Base-by-base conservation (phyloP, 2,888 invertebrate genomes). In the Sepiola atlantica region DNA sequence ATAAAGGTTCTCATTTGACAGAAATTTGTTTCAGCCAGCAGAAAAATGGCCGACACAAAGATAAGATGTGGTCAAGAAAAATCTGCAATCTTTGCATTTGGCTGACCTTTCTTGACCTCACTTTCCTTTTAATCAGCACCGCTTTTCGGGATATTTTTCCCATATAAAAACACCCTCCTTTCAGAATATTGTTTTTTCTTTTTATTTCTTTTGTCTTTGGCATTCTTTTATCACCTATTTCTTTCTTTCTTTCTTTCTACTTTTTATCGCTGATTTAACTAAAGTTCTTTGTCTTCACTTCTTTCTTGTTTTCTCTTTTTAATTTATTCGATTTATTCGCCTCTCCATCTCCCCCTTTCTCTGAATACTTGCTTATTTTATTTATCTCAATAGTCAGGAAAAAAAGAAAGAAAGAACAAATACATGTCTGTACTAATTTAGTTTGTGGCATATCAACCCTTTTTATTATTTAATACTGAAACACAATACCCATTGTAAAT, bases 1-100 rank as follows among this genome's bases (percentile, higher is more conserved):
- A 77, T 77, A 77, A 77, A 77, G 77, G n/a, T 77, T 77, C 77
- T 77, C 77, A 77, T 77, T 77, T 77, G 77, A 77, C 77, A n/a
- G 77, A 77, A 77, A 77, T 77, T 77, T 77, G 77, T 77, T 77
- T 77, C 77, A 14, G 77, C 77, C 77, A 77, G n/a, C 77, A 77
- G 77, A 77, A 77, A 77, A 77, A 77, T 77, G 77, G n/a, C 77
- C n/a, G 77, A n/a, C 28, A 77, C n/a, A 77, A 61, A 32, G 77
- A 77, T 77, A 77, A 77, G 77, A 77, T n/a, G 77, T 77, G 77
- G 77, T 77, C 77, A 77, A 77, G 77, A 77, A 77, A 45, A 77
- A 77, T 77, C 77, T 77, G 77, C 77, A 77, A 77, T 77, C 77
- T 77, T 77, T 77, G 77, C 77, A 77, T 77, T 77, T 77, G 77